Evolutionary conservation across 2,888 invertebrate genomes (phyloP), one percentile per base, ranked within the genome.

Genomic region (Eupithecia exiguata): DNA sequence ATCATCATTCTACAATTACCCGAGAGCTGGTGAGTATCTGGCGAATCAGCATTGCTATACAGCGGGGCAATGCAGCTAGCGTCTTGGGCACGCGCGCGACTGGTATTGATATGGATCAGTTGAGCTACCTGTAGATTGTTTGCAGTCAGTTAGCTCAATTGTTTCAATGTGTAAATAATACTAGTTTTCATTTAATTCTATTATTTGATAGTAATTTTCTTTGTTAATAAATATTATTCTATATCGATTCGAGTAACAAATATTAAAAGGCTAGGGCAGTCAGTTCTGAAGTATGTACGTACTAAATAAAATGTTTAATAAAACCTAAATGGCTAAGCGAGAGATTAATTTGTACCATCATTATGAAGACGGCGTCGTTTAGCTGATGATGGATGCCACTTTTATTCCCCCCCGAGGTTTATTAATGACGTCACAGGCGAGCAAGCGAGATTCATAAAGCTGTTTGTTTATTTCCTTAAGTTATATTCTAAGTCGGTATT

Each of bases 361-460:
- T 67, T 46, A 67, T 67, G 14, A 25, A 67, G 30, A 25, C 16
- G 58, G 67, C 67, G 16, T 43, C 67, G 67, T 67, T 67, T 67
- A 67, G 25, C 14, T 43, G n/a, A 25, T 67, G 67, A 67, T 43
- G 67, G 67, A 67, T 43, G 25, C 30, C 43, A 30, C 25, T 43
- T 30, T 30, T 67, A 67, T 67, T 14, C 67, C 40, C 67, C 40
- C 43, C 30, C 9, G 25, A 40, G 67, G 30, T 46, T 43, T 46
- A 67, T 67, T 43, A 67, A 67, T 43, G 62, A 58, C 58, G 58
- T 25, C 58, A 25, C 12, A 25, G 25, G 58, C 12, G 5, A 53
- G 21, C 12, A 58, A 25, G 58, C 12, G 5, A 53, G 21, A 25
- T 58, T 58, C 58, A 58, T 58, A 58, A 12, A 58, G 58, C 58